Evolutionary conservation across 37 sponge, comb jelly and placozoan genomes (phyloP).

Genomic region (Cliona cf. orientalis): DNA sequence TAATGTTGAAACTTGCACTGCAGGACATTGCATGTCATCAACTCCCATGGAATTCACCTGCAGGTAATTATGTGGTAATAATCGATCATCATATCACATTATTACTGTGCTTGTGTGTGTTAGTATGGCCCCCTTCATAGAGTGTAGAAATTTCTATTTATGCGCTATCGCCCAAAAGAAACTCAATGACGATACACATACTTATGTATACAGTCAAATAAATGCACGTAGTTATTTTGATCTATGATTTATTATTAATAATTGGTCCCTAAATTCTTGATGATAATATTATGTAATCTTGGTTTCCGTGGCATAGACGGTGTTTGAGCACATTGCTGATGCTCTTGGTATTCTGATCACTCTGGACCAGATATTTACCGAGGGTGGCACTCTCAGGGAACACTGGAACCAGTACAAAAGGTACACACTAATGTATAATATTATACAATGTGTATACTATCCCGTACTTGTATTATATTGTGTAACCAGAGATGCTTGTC

Average conservation of each 20-base stretch:
- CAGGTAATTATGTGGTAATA: slow-evolving; percentile 13
- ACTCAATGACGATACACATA: too few relatives aligned
- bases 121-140: too few relatives aligned
- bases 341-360: slow-evolving; percentile 88
- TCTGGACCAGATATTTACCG: slow-evolving; percentile 84
- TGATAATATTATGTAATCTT: slow-evolving; percentile 6
- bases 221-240: too few relatives aligned
- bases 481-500: too few relatives aligned
- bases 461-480: too few relatives aligned
- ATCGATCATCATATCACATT: not conserved
- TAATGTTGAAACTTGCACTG: not conserved
- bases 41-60: slow-evolving; percentile 60
- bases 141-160: too few relatives aligned
- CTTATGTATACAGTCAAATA: too few relatives aligned
- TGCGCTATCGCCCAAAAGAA: too few relatives aligned
- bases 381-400: slow-evolving; percentile 58
- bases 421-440: too few relatives aligned
- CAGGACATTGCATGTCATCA: slow-evolving; percentile 37
- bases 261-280: not conserved
- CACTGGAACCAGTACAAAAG: slow-evolving; percentile 97
- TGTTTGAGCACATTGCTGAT: slow-evolving; percentile 89
- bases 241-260: too few relatives aligned
- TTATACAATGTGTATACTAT: too few relatives aligned
- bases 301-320: slow-evolving; percentile 75
- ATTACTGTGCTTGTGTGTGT: slow-evolving; percentile 13